Conservation (phyloP, 2,888 invertebrate species). For the Drosophila austrosaltans region DNA sequence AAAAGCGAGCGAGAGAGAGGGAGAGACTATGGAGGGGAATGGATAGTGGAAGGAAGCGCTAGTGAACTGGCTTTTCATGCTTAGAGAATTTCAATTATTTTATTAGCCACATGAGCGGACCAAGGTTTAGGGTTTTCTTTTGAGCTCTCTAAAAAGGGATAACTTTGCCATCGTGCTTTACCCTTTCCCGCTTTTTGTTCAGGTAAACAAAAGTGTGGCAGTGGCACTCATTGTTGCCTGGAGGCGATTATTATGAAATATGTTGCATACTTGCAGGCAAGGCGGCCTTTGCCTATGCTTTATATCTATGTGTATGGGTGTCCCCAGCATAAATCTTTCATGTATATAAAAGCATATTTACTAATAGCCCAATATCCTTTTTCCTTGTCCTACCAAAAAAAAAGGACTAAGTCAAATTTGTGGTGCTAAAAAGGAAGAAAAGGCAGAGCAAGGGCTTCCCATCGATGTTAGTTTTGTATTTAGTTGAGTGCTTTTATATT, state of each 20-base stretch:
- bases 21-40: slow-evolving; percentile 22
- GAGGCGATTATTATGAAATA: slow-evolving; percentile 75
- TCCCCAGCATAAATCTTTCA: slow-evolving; percentile 70
- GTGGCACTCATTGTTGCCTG: slow-evolving; percentile 60
- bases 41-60: slow-evolving; percentile 22
- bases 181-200: slow-evolving; percentile 7
- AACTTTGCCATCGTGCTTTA: slow-evolving; percentile 29
- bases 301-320: slow-evolving; percentile 28
- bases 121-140: slow-evolving; percentile 47
- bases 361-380: slow-evolving; percentile 75
- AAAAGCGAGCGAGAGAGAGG: slow-evolving; percentile 22
- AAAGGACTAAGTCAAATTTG: slow-evolving; percentile 37
- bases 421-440: slow-evolving; percentile 4
- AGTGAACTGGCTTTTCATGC: slow-evolving; percentile 48
- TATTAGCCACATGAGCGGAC: slow-evolving; percentile 68
- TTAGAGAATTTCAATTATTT: slow-evolving; percentile 76
- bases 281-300: background rate
- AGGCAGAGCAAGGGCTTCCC: slow-evolving; percentile 13
- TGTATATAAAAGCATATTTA: slow-evolving; percentile 74
- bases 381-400: slow-evolving; percentile 49
- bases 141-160: slow-evolving; percentile 47
- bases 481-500: slow-evolving; percentile 71
- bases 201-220: slow-evolving; percentile 54
- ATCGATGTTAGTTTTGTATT: slow-evolving; percentile 64
- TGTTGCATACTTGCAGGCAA: slow-evolving; percentile 51